Base-by-base conservation (phyloP, 2,888 invertebrate genomes). In the Philhelius pedissequus region DNA sequence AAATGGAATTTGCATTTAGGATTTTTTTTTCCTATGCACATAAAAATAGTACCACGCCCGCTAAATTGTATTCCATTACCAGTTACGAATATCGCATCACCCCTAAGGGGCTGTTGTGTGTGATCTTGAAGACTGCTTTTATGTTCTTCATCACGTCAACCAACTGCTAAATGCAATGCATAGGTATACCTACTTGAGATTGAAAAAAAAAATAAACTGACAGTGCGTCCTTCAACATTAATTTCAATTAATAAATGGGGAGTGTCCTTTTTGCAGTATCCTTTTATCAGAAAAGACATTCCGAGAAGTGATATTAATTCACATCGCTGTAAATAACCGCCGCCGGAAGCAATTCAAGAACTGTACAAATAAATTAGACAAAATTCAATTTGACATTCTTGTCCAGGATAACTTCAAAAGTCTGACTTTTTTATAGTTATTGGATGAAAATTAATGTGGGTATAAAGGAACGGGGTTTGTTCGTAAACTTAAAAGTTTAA, bases 1-100 rank as follows among this genome's bases (percentile, higher is more conserved):
- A 76, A 76, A 71, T 60, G 75, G 68, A 75, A 84, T 84, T 84
- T 84, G 84, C 84, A 84, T 84, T 84, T 54, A 15, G 68, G 27
- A 80, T 75, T 79, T 56, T 56, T 56, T 56, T n/a, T n/a, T n/a
- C n/a, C n/a, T n/a, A n/a, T n/a, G n/a, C n/a, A 56, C 56, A 38
- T 35, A 38, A 43, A 48, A 48, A 48, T 60, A 25, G 6, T 60
- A 54, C 48, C 18, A 70, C 52, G 70, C 75, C 66, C 30, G 32
- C 32, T 74, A 60, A 54, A 70, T 74, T 54, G n/a, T 66, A 30
- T 71, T 60, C 70, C 66, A 70, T 66, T 56, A 56, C 30, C 25
- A 11, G 43, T 13, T 27, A 15, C 9, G n/a, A n/a, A n/a, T n/a
- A n/a, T n/a, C n/a, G n/a, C 18, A 25, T 27, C 25, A 18, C 22